These are phyloP conservation scores for Phortica variegata DNA, from an alignment of 1,140 invertebrate species.

Conservation along the genomic window DNA sequence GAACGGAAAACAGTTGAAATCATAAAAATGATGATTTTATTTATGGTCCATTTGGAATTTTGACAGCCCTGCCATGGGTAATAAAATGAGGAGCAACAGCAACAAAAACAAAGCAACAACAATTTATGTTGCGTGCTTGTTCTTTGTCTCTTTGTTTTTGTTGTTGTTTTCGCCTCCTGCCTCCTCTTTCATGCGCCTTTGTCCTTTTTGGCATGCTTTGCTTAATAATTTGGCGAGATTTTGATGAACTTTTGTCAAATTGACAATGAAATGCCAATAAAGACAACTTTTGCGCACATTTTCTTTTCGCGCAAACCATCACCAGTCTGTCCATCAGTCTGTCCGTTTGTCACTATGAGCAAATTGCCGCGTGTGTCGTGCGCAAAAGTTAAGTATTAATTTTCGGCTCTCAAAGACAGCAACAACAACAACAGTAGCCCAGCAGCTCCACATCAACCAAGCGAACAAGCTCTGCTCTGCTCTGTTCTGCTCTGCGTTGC, in stretches of 20 bases:
- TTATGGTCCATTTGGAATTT: slow-evolving; percentile 55
- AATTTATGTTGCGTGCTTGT: slow-evolving; percentile 40
- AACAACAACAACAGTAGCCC: too few species aligned
- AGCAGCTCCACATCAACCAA: too few species aligned
- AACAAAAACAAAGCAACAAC: slow-evolving; percentile 22
- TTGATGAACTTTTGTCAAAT: slow-evolving; percentile 44
- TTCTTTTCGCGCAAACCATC: too few species aligned
- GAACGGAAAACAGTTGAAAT: slow-evolving; percentile 19
- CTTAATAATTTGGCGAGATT: slow-evolving; percentile 26
- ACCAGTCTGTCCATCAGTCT: too few species aligned
- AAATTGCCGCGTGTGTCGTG: too few species aligned
- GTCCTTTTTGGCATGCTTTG: slow-evolving; percentile 4
- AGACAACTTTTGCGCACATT: slow-evolving; percentile 1
- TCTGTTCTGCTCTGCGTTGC: too few species aligned
- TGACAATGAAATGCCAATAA: slow-evolving; percentile 34
- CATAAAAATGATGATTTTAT: slow-evolving; percentile 55
- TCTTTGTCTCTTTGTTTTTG: too few species aligned
- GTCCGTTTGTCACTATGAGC: too few species aligned
- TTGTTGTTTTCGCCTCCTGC: background rate
- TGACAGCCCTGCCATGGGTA: slow-evolving; percentile 45
- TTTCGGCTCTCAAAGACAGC: too few species aligned
- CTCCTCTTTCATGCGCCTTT: background rate
- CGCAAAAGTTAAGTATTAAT: too few species aligned
- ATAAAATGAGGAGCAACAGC: slow-evolving; percentile 28
- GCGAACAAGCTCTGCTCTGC: too few species aligned